Evolutionary conservation across 2,113 vertebrate genomes (phyloP).

Genomic region (pig (Sus scrofa)): T2T-Sscrofa CM000813.6:32115501-32116000

Average conservation of each 20-base stretch:
- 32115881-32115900: too few relatives aligned
- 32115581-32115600: not conserved
- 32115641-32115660: not conserved
- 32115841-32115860: too few relatives aligned
- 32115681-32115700: not conserved
- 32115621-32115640: not conserved
- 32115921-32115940: not conserved
- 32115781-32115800: too few relatives aligned
- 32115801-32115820: too few relatives aligned
- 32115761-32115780: too few relatives aligned
- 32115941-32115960: not conserved
- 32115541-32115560: not conserved
- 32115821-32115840: too few relatives aligned
- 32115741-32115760: not conserved
- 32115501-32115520: not conserved
- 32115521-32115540: not conserved
- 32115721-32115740: not conserved
- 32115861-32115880: too few relatives aligned
- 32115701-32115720: not conserved
- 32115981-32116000: not conserved
- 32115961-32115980: not conserved
- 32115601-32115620: not conserved
- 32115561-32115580: not conserved
- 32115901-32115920: too few relatives aligned
- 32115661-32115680: not conserved